These are phyloP conservation scores for Macaca fascicularis DNA, from an alignment of 2,113 vertebrate species.

Conservation along the genomic window DNA sequence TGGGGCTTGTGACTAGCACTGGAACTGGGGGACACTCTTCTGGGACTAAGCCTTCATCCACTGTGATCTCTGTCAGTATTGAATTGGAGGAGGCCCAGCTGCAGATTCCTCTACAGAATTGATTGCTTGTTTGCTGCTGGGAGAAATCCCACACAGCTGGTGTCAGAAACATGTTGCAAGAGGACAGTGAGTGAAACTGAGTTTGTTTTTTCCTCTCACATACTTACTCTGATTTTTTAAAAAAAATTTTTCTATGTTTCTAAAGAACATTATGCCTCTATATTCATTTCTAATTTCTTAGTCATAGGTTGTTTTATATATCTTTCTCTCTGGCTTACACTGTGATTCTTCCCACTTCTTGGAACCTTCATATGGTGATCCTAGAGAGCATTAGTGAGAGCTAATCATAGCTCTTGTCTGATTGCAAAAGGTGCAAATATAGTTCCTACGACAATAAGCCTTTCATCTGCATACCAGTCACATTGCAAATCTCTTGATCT, in stretches of 20 bases:
- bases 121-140: neutral
- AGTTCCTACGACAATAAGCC: neutral
- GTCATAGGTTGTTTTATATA: neutral
- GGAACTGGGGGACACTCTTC: neutral
- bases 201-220: neutral
- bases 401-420: conserved; percentile 6
- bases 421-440: conserved; percentile 36
- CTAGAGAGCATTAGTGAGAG: neutral
- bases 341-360: neutral
- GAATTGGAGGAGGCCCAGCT: neutral
- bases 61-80: neutral
- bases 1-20: neutral
- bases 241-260: neutral
- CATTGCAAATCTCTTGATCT: neutral
- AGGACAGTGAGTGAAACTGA: neutral
- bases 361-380: neutral
- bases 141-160: neutral
- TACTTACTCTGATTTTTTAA: neutral
- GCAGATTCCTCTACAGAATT: neutral
- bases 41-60: neutral
- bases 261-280: neutral
- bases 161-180: neutral
- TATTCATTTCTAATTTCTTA: conserved; percentile 3
- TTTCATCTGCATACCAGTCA: neutral
- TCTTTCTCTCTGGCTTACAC: neutral